Conservation (phyloP, 2,113 vertebrate genomes). For the Tragelaphus buxtoni region DNA sequence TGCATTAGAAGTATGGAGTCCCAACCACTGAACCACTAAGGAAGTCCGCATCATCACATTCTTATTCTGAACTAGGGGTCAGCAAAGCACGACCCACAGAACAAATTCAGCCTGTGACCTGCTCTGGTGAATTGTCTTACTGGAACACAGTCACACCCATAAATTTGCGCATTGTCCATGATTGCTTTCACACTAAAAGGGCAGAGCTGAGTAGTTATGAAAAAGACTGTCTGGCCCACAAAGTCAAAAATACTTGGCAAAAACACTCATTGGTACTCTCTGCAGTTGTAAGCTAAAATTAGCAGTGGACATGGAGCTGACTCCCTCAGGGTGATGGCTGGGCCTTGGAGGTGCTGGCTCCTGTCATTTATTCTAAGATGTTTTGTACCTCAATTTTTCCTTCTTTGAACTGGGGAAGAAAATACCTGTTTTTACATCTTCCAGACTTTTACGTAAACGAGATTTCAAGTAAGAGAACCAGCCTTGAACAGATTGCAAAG, state of each 20-base stretch:
- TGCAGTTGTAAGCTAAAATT: conserved; percentile 40
- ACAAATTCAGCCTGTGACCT: not conserved
- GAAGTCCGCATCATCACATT: not conserved
- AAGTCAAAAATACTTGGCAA: not conserved
- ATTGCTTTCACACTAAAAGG: not conserved
- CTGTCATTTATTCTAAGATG: not conserved
- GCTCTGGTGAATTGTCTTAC: not conserved
- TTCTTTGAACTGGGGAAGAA: not conserved
- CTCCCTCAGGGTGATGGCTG: conserved; percentile 12
- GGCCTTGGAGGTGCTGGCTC: not conserved
- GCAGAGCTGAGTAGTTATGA: not conserved
- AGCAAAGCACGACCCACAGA: not conserved
- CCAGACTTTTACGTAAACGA: not conserved
- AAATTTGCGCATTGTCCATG: not conserved
- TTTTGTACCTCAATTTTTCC: not conserved
- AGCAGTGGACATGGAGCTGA: not conserved
- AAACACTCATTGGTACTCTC: not conserved
- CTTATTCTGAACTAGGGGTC: not conserved
- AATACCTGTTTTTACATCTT: not conserved
- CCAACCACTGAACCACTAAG: not conserved
- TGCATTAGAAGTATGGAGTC: not conserved
- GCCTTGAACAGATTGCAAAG: not conserved
- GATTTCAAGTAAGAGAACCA: not conserved
- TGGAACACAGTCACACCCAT: not conserved
- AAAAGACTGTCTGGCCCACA: not conserved